These are phyloP conservation scores for Parapristionchus giblindavisi DNA, from an alignment of 2,888 invertebrate species.

Conservation along the genomic window DNA sequence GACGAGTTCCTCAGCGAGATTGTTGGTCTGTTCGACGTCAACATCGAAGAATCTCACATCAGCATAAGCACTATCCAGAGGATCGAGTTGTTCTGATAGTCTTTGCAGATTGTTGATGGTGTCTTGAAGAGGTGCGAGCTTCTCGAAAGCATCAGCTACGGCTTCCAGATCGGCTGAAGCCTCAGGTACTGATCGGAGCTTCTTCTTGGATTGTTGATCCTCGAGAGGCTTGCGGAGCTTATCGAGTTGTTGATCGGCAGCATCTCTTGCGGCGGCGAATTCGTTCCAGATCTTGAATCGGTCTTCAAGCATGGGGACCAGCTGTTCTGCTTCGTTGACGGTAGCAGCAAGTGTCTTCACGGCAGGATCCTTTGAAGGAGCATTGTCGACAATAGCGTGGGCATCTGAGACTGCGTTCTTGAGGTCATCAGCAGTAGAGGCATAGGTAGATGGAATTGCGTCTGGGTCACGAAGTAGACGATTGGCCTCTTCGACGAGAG, in stretches of 20 bases:
- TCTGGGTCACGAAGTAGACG: conserved; percentile 48
- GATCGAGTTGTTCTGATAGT: conserved; percentile 38
- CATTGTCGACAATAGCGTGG: conserved; percentile 39
- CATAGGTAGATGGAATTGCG: conserved; percentile 50
- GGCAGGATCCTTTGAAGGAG: conserved; percentile 41
- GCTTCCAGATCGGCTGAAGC: conserved; percentile 43
- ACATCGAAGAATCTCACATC: conserved; percentile 61
- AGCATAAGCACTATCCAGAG: conserved; percentile 54
- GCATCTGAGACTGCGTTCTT: conserved; percentile 42
- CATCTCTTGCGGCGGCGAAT: conserved; percentile 53
- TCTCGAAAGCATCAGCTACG: conserved; percentile 41
- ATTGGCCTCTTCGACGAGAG: conserved; percentile 47
- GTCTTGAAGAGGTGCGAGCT: conserved; percentile 43
- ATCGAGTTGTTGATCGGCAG: conserved; percentile 51
- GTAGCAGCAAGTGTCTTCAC: conserved; percentile 23
- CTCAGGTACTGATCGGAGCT: conserved; percentile 39
- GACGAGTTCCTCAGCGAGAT: conserved; percentile 49
- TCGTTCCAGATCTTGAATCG: conserved; percentile 48
- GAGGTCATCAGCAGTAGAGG: conserved; percentile 45
- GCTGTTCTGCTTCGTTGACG: conserved; percentile 30
- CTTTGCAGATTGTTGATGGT: conserved; percentile 50
- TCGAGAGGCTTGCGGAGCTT: conserved; percentile 46
- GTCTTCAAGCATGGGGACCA: conserved; percentile 48
- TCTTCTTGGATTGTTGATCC: conserved; percentile 40
- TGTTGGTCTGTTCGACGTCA: conserved; percentile 56